Evolutionary conservation across 1,140 invertebrate species (phyloP).

Genomic region (Bombus ignitus): DNA sequence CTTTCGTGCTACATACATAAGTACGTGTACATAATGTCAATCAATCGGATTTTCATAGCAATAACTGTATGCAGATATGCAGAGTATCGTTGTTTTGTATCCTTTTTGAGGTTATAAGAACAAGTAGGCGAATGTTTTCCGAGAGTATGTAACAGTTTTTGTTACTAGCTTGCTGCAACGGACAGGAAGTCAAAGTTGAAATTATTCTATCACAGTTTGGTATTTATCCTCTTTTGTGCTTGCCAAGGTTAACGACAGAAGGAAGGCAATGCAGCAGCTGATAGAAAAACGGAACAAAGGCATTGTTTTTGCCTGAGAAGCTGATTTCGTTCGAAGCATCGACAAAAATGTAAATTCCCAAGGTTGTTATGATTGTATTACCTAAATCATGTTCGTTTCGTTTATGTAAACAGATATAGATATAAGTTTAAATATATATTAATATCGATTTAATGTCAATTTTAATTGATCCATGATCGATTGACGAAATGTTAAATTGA

Average conservation of each 20-base stretch:
- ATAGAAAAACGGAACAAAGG: slow-evolving; percentile 49
- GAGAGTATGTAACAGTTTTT: not conserved
- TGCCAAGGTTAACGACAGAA: slow-evolving; percentile 30
- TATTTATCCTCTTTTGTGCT: slow-evolving; percentile 34
- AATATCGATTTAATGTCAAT: not conserved
- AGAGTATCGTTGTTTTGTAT: not conserved
- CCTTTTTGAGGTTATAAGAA: not conserved
- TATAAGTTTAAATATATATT: too few species aligned
- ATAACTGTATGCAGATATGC: not conserved
- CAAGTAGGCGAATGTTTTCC: not conserved
- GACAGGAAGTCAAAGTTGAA: slow-evolving; percentile 22
- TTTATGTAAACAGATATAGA: too few species aligned
- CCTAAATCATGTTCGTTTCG: not conserved
- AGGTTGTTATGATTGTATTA: slow-evolving; percentile 39
- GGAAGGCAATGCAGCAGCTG: slow-evolving; percentile 25
- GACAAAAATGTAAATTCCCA: slow-evolving; percentile 26
- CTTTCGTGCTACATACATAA: slow-evolving; percentile 15
- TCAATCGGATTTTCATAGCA: slow-evolving; percentile 17
- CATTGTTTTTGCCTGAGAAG: slow-evolving; percentile 48
- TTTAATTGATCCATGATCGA: too few species aligned
- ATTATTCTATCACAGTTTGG: not conserved
- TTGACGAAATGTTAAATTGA: too few species aligned
- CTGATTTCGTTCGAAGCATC: slow-evolving; percentile 42
- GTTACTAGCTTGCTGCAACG: not conserved
- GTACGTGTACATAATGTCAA: slow-evolving; percentile 8